phyloP scores from a whole-genome alignment of 2,888 invertebrate genomes.

The Dynastes tityus region DNA sequence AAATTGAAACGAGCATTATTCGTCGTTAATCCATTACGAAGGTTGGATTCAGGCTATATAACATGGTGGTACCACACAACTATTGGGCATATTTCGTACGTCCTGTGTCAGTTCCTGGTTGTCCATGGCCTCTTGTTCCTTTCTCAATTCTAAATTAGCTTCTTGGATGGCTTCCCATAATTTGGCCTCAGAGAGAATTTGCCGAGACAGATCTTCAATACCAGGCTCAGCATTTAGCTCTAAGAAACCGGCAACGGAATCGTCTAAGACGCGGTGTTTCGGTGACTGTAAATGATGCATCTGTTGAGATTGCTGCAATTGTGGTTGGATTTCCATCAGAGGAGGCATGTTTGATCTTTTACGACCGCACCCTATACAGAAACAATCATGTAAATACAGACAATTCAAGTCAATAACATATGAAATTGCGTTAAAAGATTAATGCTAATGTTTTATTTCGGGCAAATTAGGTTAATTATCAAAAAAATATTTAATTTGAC shows the following conservation, averaged over 20 bases:
- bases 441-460: too few species aligned
- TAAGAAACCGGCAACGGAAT: conserved; percentile 77
- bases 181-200: conserved; percentile 85
- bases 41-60: conserved; percentile 13
- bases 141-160: conserved; percentile 80
- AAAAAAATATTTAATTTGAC: too few species aligned
- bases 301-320: conserved; percentile 35
- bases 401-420: not conserved
- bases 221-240: conserved; percentile 81
- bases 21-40: not conserved
- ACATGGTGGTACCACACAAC: conserved; percentile 34
- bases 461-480: too few species aligned
- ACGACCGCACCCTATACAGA: conserved; percentile 79
- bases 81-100: conserved; percentile 28
- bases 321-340: conserved; percentile 56
- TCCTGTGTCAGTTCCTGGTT: conserved; percentile 60
- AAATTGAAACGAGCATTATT: conserved; percentile 1
- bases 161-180: conserved; percentile 87
- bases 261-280: conserved; percentile 69
- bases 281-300: conserved; percentile 10
- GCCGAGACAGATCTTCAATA: conserved; percentile 82
- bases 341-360: conserved; percentile 75
- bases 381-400: not conserved
- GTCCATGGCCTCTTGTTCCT: conserved; percentile 73
- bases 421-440: not conserved